Percentiles rank a stretch among this genome's conserved stretches.
These are phyloP conservation scores for Tyto alba DNA, from an alignment of 2,113 vertebrate species.

Conservation along the genomic window DNA sequence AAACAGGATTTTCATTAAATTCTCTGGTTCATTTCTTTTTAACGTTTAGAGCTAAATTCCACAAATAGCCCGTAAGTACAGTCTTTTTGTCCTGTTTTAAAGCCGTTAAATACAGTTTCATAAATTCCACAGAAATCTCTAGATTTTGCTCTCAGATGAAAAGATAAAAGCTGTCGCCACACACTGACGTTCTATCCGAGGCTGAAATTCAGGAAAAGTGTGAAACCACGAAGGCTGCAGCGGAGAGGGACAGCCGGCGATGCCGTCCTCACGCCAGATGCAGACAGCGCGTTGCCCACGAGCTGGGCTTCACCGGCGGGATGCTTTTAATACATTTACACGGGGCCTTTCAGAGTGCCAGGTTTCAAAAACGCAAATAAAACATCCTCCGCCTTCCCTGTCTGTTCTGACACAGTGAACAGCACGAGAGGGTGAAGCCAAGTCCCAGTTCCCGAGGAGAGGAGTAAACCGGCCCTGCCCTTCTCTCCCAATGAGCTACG, in stretches of 20 bases:
- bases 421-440: not conserved
- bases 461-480: not conserved
- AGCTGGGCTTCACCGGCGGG: not conserved
- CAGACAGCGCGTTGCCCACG: accelerated
- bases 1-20: not conserved
- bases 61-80: not conserved
- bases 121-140: not conserved
- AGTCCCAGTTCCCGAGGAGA: not conserved
- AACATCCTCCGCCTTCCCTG: not conserved
- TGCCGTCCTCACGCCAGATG: accelerated
- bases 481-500: not conserved
- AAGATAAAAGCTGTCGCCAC: not conserved
- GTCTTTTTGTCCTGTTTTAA: not conserved
- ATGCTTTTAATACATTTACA: too few species aligned
- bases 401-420: too few species aligned
- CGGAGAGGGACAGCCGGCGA: accelerated
- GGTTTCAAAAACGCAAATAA: not conserved
- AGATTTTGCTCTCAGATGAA: not conserved
- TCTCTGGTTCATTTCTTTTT: not conserved
- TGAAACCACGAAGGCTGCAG: accelerated
- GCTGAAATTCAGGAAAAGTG: not conserved
- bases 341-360: not conserved
- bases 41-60: not conserved
- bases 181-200: not conserved
- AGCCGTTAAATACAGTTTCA: not conserved